phyloP scores from a whole-genome alignment of 2,113 vertebrate genomes.

The Nothobranchius furzeri region DNA sequence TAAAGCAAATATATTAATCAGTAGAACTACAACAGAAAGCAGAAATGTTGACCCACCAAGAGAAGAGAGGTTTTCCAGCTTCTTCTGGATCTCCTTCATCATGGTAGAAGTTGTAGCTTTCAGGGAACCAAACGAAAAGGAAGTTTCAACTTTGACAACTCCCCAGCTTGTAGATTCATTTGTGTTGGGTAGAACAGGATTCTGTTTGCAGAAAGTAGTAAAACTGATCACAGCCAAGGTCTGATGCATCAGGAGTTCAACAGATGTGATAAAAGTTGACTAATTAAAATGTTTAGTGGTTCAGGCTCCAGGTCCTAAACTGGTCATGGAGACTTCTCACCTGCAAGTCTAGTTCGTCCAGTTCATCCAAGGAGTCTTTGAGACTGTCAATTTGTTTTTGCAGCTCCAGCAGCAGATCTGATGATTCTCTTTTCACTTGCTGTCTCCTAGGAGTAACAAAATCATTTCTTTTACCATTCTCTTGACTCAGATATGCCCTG shows the following conservation, averaged over 20 bases:
- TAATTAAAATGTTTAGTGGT: neutral
- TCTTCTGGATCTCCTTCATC: conserved; percentile 45
- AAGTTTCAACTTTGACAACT: conserved; percentile 14
- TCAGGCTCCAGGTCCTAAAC: neutral
- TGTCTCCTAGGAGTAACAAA: conserved; percentile 17
- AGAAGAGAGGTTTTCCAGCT: conserved; percentile 53
- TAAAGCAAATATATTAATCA: no score
- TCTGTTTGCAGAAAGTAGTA: conserved; percentile 10
- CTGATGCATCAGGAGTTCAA: neutral
- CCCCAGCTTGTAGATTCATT: conserved; percentile 17
- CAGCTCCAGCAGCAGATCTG: conserved; percentile 35
- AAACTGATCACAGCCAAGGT: neutral
- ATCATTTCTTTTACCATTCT: neutral
- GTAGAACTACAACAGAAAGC: no score
- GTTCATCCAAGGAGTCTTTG: conserved; percentile 1
- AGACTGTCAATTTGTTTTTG: conserved; percentile 54
- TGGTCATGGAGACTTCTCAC: conserved; percentile 31
- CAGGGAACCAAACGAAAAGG: conserved; percentile 44
- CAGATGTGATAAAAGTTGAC: neutral
- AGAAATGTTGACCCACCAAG: conserved; percentile 50
- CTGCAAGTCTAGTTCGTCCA: conserved; percentile 42
- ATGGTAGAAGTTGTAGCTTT: conserved; percentile 26
- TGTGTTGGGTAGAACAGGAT: neutral
- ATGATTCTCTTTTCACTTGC: conserved; percentile 29
- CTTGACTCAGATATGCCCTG: no score